A percentile compares a stretch with the other conserved stretches of the same genome.
Evolutionary conservation across 1,140 invertebrate species (phyloP).

Genomic region (Drosophila mayri): DNA sequence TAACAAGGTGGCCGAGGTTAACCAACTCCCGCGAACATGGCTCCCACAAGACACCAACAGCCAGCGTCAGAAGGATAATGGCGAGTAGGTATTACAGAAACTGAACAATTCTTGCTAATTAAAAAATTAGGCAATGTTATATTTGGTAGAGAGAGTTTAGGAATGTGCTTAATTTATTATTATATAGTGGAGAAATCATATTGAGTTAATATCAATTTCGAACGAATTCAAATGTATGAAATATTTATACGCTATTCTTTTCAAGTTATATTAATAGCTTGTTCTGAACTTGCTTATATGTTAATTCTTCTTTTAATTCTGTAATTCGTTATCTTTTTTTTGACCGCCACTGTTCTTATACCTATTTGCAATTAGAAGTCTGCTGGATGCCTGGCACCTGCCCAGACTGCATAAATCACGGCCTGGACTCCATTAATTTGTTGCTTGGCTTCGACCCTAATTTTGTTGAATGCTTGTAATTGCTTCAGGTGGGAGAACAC

Average conservation of each 20-base stretch:
- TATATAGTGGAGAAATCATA: neutral
- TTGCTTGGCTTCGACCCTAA: constrained; percentile 34
- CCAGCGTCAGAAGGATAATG: neutral
- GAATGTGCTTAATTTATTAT: neutral
- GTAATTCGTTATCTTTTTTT: neutral
- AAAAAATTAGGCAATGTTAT: neutral
- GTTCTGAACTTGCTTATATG: neutral
- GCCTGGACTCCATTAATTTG: constrained; percentile 55
- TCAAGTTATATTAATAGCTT: neutral
- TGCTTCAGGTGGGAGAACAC: constrained; percentile 3
- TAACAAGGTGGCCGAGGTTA: constrained; percentile 14
- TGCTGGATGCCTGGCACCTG: constrained; percentile 44
- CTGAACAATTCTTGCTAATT: neutral
- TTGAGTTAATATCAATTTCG: neutral
- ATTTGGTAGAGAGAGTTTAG: neutral
- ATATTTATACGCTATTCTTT: neutral
- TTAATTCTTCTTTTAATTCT: too few species aligned
- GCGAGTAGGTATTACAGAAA: neutral
- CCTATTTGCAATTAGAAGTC: constrained; percentile 29
- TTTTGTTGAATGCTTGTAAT: constrained; percentile 53
- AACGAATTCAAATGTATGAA: neutral
- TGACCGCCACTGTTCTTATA: neutral
- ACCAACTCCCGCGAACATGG: constrained; percentile 3
- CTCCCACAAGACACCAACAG: neutral
- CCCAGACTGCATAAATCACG: constrained; percentile 56